A percentile compares a stretch with the other conserved stretches of the same genome.
These are phyloP conservation scores for Sycophila texana DNA, from an alignment of 2,888 invertebrate species.

Conservation along the genomic window DNA sequence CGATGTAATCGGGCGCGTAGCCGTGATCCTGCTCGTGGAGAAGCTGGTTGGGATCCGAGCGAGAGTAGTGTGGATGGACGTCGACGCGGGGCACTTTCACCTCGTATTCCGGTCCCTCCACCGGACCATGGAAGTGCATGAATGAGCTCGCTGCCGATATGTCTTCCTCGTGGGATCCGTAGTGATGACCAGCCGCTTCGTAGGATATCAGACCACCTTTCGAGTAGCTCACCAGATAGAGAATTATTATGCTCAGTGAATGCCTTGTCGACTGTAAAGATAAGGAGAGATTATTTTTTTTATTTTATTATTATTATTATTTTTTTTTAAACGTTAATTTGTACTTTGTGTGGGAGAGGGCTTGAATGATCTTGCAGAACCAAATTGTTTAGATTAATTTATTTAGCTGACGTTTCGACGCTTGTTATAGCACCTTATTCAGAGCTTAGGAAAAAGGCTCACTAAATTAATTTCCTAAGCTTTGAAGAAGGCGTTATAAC, in stretches of 20 bases:
- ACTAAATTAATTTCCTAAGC: no score
- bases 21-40: constrained; percentile 60
- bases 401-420: no score
- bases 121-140: constrained; percentile 72
- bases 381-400: no score
- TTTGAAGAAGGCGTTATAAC: no score
- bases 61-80: constrained; percentile 61
- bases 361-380: no score
- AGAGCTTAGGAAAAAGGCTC: no score
- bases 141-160: constrained; percentile 68
- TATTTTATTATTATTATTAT: no score
- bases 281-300: background rate
- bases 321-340: no score
- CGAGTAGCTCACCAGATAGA: background rate
- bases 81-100: constrained; percentile 70
- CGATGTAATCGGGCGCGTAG: constrained; percentile 69
- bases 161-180: constrained; percentile 5
- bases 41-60: constrained; percentile 55
- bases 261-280: background rate
- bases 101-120: constrained; percentile 71
- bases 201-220: background rate
- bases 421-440: no score
- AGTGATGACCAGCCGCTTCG: background rate
- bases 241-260: background rate
- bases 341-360: no score